These are phyloP conservation scores for Hylaea fasciaria DNA, from an alignment of 2,888 invertebrate genomes.

Conservation along the genomic window DNA sequence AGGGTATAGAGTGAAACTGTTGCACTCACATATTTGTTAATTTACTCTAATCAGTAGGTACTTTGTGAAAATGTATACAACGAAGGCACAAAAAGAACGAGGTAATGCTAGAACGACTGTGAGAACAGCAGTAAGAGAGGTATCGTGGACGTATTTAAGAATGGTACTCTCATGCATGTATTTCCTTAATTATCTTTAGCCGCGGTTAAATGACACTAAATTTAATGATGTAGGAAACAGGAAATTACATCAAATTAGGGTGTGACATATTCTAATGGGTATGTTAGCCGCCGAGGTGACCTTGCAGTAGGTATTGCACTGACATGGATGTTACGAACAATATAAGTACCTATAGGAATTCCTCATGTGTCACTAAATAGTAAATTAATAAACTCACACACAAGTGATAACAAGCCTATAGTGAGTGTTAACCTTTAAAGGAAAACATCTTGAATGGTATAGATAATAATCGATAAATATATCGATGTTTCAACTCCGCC, in stretches of 20 bases:
- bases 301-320: constrained; percentile 23
- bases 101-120: too few species aligned
- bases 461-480: too few species aligned
- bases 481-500: too few species aligned
- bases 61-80: too few species aligned
- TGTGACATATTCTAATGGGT: constrained; percentile 27
- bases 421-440: too few species aligned
- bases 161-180: too few species aligned
- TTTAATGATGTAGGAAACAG: constrained; percentile 26
- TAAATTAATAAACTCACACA: constrained; percentile 4
- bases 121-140: too few species aligned
- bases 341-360: constrained; percentile 1
- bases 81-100: too few species aligned
- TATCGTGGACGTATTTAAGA: too few species aligned
- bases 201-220: not conserved
- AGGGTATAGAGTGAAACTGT: not conserved
- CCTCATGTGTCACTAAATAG: constrained; percentile 10
- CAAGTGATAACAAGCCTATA: too few species aligned
- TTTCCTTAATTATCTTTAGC: not conserved
- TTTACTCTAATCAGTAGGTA: not conserved
- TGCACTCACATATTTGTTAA: not conserved
- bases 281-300: constrained; percentile 29
- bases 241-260: constrained; percentile 37
- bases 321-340: constrained; percentile 24
- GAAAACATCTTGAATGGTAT: too few species aligned